phyloP scores from a whole-genome alignment of 2,888 invertebrate species.

The Fissipunctia ypsillon region DNA sequence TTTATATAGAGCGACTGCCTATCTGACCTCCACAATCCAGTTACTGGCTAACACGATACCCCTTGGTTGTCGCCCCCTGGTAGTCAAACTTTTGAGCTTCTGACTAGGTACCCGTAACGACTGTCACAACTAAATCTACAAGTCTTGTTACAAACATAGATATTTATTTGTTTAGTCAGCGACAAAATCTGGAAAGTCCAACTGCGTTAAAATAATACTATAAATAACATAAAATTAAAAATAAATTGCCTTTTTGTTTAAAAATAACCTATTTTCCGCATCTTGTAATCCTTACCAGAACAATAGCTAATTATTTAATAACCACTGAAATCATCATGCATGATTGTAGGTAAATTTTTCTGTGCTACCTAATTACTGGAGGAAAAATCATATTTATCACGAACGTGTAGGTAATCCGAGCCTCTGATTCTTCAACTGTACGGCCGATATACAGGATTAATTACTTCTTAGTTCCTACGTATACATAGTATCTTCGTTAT shows the following conservation, averaged over 20 bases:
- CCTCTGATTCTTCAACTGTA: conserved; percentile 48
- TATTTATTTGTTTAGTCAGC: background rate
- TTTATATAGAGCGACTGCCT: background rate
- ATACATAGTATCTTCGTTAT: conserved; percentile 33
- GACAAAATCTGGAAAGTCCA: background rate
- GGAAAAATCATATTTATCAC: conserved; percentile 51
- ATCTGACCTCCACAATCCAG: background rate
- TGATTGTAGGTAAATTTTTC: conserved; percentile 4
- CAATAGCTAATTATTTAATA: conserved; percentile 20
- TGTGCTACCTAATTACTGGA: conserved; percentile 23
- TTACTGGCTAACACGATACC: background rate
- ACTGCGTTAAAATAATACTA: background rate
- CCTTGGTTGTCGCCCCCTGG: background rate
- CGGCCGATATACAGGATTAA: conserved; percentile 57
- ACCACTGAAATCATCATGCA: conserved; percentile 38
- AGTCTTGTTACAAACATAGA: background rate
- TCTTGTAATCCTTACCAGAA: conserved; percentile 15
- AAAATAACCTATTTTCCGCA: conserved; percentile 12
- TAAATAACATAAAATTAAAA: background rate
- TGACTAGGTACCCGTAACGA: background rate
- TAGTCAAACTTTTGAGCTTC: background rate
- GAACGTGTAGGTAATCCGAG: conserved; percentile 46
- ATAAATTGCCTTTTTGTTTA: background rate
- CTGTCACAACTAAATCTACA: background rate
- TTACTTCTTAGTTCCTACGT: conserved; percentile 44